Conservation (phyloP, 1,140 invertebrate genomes). For the Drosophila mayri region DNA sequence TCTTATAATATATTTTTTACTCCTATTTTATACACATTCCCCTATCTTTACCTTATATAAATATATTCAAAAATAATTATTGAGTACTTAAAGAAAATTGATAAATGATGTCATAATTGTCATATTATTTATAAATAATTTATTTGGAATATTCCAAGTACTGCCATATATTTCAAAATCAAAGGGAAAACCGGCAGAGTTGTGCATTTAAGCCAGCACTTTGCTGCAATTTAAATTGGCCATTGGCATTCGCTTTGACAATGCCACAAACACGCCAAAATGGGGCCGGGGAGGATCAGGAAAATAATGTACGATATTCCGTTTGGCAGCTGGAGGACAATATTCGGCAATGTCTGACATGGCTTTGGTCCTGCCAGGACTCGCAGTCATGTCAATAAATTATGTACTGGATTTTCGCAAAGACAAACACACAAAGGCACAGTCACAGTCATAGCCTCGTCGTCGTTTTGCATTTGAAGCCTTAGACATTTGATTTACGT, state of each 20-base stretch:
- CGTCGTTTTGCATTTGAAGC: slow-evolving; percentile 55
- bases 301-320: slow-evolving; percentile 59
- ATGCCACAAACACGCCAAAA: slow-evolving; percentile 31
- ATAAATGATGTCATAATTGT: no score
- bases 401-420: slow-evolving; percentile 76
- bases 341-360: slow-evolving; percentile 56
- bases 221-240: slow-evolving; percentile 41
- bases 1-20: no score
- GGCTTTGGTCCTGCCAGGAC: slow-evolving; percentile 41
- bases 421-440: slow-evolving; percentile 36
- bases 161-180: slow-evolving; percentile 2
- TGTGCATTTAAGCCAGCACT: slow-evolving; percentile 15
- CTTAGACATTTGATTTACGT: slow-evolving; percentile 78
- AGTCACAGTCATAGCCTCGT: background rate
- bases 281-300: slow-evolving; percentile 21
- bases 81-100: no score
- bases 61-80: no score
- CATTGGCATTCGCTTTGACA: slow-evolving; percentile 67
- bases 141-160: no score
- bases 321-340: slow-evolving; percentile 64
- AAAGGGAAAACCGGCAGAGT: slow-evolving; percentile 3
- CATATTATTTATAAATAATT: no score
- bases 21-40: no score
- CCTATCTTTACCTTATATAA: no score
- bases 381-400: slow-evolving; percentile 77